Base-by-base conservation (phyloP, 2,797 vertebrate species). In the Microctenopoma lineatum region DNA sequence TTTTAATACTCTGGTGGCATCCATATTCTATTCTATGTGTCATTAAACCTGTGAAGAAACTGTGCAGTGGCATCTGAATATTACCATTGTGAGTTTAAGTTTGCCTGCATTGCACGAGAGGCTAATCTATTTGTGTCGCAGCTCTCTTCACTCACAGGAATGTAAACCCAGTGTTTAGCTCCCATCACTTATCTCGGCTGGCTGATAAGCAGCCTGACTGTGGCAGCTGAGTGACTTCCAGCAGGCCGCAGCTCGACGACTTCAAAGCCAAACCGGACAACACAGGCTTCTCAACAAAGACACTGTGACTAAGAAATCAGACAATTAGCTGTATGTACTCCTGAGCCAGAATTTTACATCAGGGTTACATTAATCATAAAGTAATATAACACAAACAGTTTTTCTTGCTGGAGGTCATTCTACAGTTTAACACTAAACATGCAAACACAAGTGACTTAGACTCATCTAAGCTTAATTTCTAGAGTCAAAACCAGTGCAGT, bases 161-260 rank as follows among this genome's bases (percentile, higher is more conserved):
- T 84, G 72, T 42, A 56, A 69, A 51, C 15, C 29, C 34, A 59
- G 27, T 65, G 32, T 36, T 61, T n/a, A 16, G 12, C 48, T 45
- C 63, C 70, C 79, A 80, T 81, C 75, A 62, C 54, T 9, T 44
- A 67, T 68, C 53, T 53, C 16, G 61, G 60, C 18, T 9, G 2
- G 11, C 42, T 59, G 62, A 74, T 67, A 70, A 68, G 47, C 38
- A 3, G 60, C 26, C 8, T 52, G 15, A 39, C 50, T 62, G 50
- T 66, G 50, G 57, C 57, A 48, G 18, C 39, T 39, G 59, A 44
- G 7, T 54, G 26, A 56, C 42, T 63, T 44, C 25, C 26, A 53
- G 26, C 29, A 61, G 16, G 42, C 44, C 5, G 27, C 2, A 38
- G 27, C 38, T 51, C 27, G 9, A 61, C 7, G 41, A 42, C 10